A percentile compares a stretch with the other conserved stretches of the same genome.
phyloP scores from a whole-genome alignment of 2,113 vertebrate species.

The Scytalopus superciliaris region DNA sequence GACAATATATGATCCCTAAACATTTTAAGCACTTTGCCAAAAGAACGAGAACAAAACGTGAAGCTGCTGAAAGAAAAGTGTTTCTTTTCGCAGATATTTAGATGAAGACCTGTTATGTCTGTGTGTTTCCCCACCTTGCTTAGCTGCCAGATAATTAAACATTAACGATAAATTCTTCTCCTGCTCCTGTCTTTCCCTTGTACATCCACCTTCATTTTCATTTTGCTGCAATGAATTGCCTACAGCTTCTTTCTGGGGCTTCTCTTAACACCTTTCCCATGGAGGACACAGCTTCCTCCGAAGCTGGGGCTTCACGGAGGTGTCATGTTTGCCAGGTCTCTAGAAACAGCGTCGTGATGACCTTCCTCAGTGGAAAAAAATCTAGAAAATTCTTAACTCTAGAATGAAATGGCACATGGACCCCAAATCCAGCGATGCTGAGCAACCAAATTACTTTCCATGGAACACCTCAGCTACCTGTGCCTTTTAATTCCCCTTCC shows the following conservation, averaged over 20 bases:
- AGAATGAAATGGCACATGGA: background rate
- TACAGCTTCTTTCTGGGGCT: background rate
- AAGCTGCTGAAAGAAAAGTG: background rate
- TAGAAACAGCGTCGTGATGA: background rate
- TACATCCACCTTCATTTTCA: background rate
- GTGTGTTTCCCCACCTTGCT: background rate
- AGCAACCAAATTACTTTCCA: background rate
- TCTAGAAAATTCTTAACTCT: background rate
- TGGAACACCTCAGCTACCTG: background rate
- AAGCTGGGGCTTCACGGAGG: background rate
- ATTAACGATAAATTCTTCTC: background rate
- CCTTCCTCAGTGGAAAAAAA: background rate
- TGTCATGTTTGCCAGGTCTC: background rate
- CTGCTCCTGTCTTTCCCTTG: fast-evolving
- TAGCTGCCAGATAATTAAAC: background rate
- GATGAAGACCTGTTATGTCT: background rate
- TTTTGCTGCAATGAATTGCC: background rate
- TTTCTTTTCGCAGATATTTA: background rate
- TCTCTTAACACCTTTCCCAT: background rate
- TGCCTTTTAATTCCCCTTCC: background rate
- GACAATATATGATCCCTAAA: background rate
- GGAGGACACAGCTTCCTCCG: background rate
- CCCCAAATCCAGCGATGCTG: background rate
- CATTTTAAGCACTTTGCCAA: background rate
- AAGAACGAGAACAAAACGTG: background rate